These are phyloP conservation scores for Leptodactylus fuscus DNA, from an alignment of 2,113 vertebrate species.

Conservation along the genomic window DNA sequence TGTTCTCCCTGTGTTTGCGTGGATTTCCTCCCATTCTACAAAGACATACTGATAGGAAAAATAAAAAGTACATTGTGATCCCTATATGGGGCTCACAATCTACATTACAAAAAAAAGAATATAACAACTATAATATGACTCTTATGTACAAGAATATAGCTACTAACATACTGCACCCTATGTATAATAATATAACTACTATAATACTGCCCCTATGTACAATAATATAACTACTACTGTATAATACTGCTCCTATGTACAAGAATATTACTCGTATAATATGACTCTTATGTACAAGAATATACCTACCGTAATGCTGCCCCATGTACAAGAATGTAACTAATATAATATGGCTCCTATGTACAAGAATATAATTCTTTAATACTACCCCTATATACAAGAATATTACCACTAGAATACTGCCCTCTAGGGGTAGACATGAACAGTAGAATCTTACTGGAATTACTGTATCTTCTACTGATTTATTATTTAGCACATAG, in stretches of 20 bases:
- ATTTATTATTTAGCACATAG: neutral
- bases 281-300: neutral
- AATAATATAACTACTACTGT: conserved; percentile 9
- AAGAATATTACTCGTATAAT: conserved; percentile 1
- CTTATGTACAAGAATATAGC: neutral
- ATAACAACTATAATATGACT: neutral
- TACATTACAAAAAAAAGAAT: no score
- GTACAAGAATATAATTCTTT: neutral
- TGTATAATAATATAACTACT: conserved; percentile 2
- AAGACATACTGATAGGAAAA: no score
- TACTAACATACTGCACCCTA: neutral
- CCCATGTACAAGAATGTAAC: neutral
- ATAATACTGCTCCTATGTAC: conserved; percentile 2
- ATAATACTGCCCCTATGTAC: neutral
- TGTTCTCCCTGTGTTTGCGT: no score
- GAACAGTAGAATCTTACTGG: neutral
- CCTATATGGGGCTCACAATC: neutral
- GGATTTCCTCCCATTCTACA: no score
- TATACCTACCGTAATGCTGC: neutral
- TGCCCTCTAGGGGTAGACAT: neutral
- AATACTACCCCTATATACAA: neutral
- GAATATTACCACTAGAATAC: neutral
- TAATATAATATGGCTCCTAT: neutral
- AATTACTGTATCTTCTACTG: neutral
- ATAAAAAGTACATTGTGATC: no score